Percentiles rank a stretch among this genome's conserved stretches.
Evolutionary conservation across 2,888 invertebrate genomes (phyloP).

Genomic region (Hirtodrosophila histrioides): DNA sequence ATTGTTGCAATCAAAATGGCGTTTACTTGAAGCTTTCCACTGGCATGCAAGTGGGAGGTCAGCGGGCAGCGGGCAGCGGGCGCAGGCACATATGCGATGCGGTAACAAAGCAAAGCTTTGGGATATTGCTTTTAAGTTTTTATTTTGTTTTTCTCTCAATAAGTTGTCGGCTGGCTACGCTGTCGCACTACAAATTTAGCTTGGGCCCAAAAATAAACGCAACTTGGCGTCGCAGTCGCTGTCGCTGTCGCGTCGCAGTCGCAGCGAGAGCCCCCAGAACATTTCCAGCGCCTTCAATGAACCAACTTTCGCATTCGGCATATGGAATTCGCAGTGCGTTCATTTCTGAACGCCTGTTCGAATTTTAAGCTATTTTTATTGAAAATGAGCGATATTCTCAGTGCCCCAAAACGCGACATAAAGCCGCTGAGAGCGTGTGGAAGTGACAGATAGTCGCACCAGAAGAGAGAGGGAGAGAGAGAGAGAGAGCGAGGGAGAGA

Average conservation of each 20-base stretch:
- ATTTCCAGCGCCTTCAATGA: conserved; percentile 38
- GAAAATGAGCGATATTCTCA: conserved; percentile 76
- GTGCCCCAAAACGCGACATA: conserved; percentile 43
- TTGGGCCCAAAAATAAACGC: conserved; percentile 58
- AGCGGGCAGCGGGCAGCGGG: too few species aligned
- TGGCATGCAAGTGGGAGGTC: too few species aligned
- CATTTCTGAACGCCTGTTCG: conserved; percentile 71
- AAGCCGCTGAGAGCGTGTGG: conserved; percentile 33
- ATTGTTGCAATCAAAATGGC: conserved; percentile 65
- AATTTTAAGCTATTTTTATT: conserved; percentile 81
- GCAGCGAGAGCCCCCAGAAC: conserved; percentile 20
- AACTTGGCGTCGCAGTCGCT: conserved; percentile 15
- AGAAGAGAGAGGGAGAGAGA: conserved; percentile 14
- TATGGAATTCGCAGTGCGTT: conserved; percentile 30
- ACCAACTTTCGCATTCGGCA: conserved; percentile 27
- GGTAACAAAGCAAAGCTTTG: conserved; percentile 24
- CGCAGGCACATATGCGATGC: conserved; percentile 7
- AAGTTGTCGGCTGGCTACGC: conserved; percentile 17
- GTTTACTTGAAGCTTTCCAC: conserved; percentile 35
- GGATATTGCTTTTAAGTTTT: conserved; percentile 1
- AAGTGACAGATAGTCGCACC: conserved; percentile 20
- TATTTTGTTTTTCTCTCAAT: conserved; percentile 51
- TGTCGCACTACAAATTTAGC: conserved; percentile 45
- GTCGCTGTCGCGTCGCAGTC: conserved; percentile 18
- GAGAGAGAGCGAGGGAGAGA: background rate